Evolutionary conservation across 2,888 invertebrate genomes (phyloP).

Genomic region (Philereme transversata): DNA sequence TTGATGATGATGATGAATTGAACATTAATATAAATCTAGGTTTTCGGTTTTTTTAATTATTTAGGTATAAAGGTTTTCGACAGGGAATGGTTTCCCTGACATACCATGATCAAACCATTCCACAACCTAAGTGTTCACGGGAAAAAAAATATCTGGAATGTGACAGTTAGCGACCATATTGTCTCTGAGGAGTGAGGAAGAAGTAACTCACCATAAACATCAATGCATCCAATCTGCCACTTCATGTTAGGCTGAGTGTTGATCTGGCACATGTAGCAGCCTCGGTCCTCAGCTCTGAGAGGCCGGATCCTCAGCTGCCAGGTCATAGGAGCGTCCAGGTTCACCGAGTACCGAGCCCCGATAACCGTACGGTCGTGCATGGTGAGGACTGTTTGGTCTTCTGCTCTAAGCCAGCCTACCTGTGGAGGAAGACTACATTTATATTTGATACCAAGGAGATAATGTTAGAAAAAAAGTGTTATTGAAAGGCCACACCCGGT

Average conservation of each 20-base stretch:
- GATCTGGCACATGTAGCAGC: constrained; percentile 96
- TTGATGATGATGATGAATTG: too few relatives aligned
- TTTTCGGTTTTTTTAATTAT: too few relatives aligned
- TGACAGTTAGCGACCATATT: too few relatives aligned
- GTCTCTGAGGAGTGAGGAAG: background rate
- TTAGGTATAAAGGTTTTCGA: too few relatives aligned
- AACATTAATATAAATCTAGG: too few relatives aligned
- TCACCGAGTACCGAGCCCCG: constrained; percentile 91
- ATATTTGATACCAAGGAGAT: background rate
- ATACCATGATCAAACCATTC: too few relatives aligned
- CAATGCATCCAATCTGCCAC: constrained; percentile 93
- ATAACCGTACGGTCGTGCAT: constrained; percentile 93
- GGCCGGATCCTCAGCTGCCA: constrained; percentile 94
- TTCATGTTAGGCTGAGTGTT: constrained; percentile 93
- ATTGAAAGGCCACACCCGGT: too few relatives aligned
- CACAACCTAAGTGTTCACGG: too few relatives aligned
- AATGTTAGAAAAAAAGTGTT: too few relatives aligned
- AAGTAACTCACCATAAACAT: constrained; percentile 89
- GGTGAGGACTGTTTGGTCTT: constrained; percentile 95
- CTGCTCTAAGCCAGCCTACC: constrained; percentile 95
- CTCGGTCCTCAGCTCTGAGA: constrained; percentile 91
- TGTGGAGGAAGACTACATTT: constrained; percentile 60
- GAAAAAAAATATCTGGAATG: too few relatives aligned
- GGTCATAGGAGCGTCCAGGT: constrained; percentile 91
- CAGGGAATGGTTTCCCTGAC: too few relatives aligned